Evolutionary conservation across 2,797 vertebrate genomes (phyloP).

Genomic region (Diceros bicornis): DNA sequence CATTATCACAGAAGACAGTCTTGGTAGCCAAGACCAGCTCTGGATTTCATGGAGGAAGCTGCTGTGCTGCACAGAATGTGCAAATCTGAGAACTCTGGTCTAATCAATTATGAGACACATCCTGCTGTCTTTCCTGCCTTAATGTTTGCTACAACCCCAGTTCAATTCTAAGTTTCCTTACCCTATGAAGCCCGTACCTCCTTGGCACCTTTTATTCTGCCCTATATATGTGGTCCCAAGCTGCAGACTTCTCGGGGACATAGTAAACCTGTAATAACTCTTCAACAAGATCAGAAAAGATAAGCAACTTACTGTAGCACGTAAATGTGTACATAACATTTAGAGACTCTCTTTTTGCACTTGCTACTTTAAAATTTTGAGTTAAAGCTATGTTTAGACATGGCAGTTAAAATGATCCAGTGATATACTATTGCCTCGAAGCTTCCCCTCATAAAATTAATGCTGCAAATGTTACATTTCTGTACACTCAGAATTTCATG

Average conservation of each 20-base stretch:
- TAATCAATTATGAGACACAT: neutral
- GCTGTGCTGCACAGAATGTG: neutral
- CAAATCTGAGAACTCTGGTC: neutral
- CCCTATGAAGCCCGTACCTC: neutral
- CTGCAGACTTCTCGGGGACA: neutral
- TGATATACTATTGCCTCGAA: conserved; percentile 54
- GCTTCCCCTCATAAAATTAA: conserved; percentile 50
- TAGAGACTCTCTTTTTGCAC: neutral
- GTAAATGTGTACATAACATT: conserved; percentile 32
- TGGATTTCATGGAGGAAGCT: neutral
- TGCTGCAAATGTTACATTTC: neutral
- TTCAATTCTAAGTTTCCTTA: neutral
- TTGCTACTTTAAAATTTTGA: conserved; percentile 43
- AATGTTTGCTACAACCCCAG: neutral
- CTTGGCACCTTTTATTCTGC: neutral
- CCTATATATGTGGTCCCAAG: neutral
- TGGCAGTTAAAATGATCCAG: conserved; percentile 12
- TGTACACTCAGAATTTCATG: conserved; percentile 18
- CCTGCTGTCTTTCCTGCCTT: neutral
- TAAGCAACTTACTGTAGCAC: neutral
- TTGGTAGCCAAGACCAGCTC: neutral
- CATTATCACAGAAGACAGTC: neutral
- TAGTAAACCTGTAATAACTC: neutral
- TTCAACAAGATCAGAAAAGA: conserved; percentile 33
- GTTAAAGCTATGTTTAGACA: neutral